These are phyloP conservation scores for Drosophila albomicans DNA, from an alignment of 1,140 invertebrate genomes.

Conservation along the genomic window DNA sequence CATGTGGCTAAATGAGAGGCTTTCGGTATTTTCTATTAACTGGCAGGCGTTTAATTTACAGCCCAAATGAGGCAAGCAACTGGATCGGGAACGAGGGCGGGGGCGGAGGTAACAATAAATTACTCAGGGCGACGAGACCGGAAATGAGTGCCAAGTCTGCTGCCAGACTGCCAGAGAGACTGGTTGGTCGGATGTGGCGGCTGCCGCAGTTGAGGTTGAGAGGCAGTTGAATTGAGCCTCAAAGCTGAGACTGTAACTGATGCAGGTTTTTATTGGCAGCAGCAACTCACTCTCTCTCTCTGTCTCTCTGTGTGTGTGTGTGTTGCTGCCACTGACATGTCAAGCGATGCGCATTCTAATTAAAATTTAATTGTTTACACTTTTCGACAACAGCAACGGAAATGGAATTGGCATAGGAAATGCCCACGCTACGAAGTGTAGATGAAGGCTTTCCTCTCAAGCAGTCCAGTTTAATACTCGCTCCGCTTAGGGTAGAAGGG, in stretches of 20 bases:
- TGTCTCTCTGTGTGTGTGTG: conserved; percentile 6
- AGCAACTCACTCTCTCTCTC: too few relatives aligned
- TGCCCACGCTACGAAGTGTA: not conserved
- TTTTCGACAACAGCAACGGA: conserved; percentile 71
- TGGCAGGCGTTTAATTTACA: conserved; percentile 76
- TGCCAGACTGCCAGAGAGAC: conserved; percentile 12
- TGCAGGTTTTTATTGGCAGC: conserved; percentile 11
- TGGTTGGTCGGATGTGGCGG: conserved; percentile 45
- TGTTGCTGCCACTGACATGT: conserved; percentile 49
- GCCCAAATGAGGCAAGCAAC: not conserved
- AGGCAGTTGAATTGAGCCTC: conserved; percentile 2
- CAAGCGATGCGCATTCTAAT: conserved; percentile 77
- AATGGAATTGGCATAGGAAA: conserved; percentile 56
- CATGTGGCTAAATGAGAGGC: conserved; percentile 74
- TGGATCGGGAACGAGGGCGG: not conserved
- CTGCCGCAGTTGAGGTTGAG: conserved; percentile 37
- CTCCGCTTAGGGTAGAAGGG: too few relatives aligned
- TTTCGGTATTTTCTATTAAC: conserved; percentile 76
- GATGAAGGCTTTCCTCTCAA: not conserved
- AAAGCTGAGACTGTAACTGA: conserved; percentile 4
- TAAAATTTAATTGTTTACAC: conserved; percentile 83
- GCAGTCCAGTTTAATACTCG: not conserved
- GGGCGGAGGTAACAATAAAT: conserved; percentile 58
- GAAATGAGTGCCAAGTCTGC: conserved; percentile 56
- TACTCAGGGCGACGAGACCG: conserved; percentile 58